These are phyloP conservation scores for Laticauda colubrina DNA, from an alignment of 2,113 vertebrate species.

Conservation along the genomic window DNA sequence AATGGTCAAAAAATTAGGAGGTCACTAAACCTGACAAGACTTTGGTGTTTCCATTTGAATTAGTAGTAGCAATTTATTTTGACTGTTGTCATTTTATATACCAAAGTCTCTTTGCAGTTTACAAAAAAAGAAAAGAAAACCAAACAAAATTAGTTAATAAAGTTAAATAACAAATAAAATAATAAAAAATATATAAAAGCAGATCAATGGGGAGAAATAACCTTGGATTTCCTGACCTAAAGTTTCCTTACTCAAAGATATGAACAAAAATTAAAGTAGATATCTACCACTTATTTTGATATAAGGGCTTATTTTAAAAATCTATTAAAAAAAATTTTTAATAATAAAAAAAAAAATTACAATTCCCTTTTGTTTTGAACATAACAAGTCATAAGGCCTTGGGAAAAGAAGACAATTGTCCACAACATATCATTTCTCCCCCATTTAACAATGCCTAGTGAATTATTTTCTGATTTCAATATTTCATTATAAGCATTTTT, in stretches of 20 bases:
- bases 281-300: neutral
- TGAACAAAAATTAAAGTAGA: neutral
- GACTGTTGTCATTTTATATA: neutral
- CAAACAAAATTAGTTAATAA: neutral
- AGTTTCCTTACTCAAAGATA: neutral
- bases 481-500: neutral
- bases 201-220: neutral
- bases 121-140: neutral
- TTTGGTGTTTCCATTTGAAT: neutral
- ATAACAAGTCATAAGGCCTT: neutral
- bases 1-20: neutral
- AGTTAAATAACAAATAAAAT: neutral
- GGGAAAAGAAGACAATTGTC: neutral
- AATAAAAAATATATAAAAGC: no score
- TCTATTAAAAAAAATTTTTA: no score
- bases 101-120: neutral
- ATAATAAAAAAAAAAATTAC: neutral
- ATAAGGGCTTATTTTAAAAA: neutral
- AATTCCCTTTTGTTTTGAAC: neutral
- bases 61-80: neutral
- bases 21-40: neutral
- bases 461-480: neutral
- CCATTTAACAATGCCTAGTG: neutral
- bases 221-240: neutral
- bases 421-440: neutral